Percentiles rank a stretch among this genome's conserved stretches.
Conservation (phyloP, 2,797 vertebrate genomes). For the Sebastes flavidus region DNA sequence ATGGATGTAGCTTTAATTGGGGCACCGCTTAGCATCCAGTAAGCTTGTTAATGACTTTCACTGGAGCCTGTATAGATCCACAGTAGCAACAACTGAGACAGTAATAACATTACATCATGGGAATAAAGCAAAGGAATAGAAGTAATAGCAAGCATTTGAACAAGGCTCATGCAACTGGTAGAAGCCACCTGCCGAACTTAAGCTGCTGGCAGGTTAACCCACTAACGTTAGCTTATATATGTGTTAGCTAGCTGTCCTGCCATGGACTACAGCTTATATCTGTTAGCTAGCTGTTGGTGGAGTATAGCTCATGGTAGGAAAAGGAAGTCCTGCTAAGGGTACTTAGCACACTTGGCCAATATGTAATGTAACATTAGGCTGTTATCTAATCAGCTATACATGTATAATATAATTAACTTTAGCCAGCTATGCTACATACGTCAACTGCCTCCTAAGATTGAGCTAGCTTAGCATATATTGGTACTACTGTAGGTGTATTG, state of each 20-base stretch:
- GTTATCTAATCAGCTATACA: too few species aligned
- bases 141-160: not conserved
- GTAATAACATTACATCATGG: not conserved
- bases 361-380: not conserved
- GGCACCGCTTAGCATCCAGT: not conserved
- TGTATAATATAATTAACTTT: not conserved
- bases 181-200: not conserved
- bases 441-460: not conserved
- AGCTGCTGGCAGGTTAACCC: not conserved
- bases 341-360: not conserved
- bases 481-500: too few species aligned
- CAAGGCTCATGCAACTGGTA: not conserved
- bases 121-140: too few species aligned
- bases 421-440: not conserved
- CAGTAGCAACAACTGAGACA: not conserved
- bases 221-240: too few species aligned
- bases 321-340: not conserved
- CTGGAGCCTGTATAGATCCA: not conserved
- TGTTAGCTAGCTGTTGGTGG: not conserved
- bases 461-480: not conserved
- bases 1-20: not conserved
- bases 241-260: too few species aligned
- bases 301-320: not conserved
- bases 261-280: too few species aligned
- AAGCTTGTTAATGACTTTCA: slow-evolving; percentile 11